These are phyloP conservation scores for Agrenia bidenticulata DNA, from an alignment of 2,888 invertebrate species.

Conservation along the genomic window DNA sequence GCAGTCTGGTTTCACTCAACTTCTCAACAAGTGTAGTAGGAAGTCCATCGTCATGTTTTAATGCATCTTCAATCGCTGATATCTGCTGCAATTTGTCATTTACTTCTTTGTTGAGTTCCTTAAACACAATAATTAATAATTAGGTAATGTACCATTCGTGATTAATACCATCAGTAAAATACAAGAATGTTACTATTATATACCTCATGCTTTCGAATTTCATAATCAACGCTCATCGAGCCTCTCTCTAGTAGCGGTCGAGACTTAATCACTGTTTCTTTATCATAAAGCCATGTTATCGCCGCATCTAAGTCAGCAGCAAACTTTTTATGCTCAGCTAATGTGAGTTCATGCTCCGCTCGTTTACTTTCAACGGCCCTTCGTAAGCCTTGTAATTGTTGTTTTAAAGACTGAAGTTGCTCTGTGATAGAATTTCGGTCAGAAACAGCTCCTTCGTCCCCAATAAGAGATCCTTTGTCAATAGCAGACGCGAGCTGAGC, in stretches of 20 bases:
- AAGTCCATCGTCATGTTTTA: constrained; percentile 74
- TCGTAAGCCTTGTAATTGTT: constrained; percentile 75
- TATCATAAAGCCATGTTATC: constrained; percentile 78
- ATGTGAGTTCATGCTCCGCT: constrained; percentile 82
- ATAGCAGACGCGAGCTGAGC: constrained; percentile 80
- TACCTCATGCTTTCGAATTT: constrained; percentile 71
- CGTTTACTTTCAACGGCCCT: constrained; percentile 80
- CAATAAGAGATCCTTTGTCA: constrained; percentile 91
- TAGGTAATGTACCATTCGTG: background rate
- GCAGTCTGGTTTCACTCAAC: constrained; percentile 78
- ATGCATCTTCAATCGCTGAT: constrained; percentile 68
- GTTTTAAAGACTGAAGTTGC: constrained; percentile 80
- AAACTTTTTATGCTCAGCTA: constrained; percentile 83
- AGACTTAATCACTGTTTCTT: constrained; percentile 78
- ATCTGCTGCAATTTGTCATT: constrained; percentile 70
- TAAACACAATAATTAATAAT: constrained; percentile 14
- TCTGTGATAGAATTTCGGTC: constrained; percentile 86
- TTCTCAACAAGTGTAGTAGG: constrained; percentile 79
- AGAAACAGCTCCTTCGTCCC: constrained; percentile 81
- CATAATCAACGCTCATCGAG: constrained; percentile 75
- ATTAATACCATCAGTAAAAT: background rate
- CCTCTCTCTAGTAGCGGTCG: constrained; percentile 77
- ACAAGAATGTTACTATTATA: constrained; percentile 52
- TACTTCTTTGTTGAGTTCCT: constrained; percentile 66
- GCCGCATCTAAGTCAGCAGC: constrained; percentile 79